Evolutionary conservation across 2,888 invertebrate genomes (phyloP).

Genomic region (Eudemis profundana): DNA sequence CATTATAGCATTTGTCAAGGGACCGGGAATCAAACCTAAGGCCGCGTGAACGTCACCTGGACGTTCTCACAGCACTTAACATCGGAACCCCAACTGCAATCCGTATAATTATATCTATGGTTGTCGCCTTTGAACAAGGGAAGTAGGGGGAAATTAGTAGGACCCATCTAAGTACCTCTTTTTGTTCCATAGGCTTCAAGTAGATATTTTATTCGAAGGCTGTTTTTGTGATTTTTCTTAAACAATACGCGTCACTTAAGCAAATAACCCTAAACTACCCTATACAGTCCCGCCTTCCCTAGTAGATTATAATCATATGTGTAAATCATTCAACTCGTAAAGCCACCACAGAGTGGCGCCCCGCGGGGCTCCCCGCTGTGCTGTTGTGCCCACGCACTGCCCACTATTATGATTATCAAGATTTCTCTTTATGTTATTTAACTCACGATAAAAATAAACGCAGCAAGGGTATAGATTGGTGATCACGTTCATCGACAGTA

Average conservation of each 20-base stretch:
- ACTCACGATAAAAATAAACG: too few relatives aligned
- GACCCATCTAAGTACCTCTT: too few relatives aligned
- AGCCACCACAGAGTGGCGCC: constrained; percentile 44
- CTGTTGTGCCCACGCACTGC: constrained; percentile 53
- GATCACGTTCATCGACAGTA: too few relatives aligned
- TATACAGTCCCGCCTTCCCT: constrained; percentile 18
- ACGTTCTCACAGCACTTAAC: constrained; percentile 60
- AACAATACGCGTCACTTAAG: too few relatives aligned
- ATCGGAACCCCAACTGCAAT: constrained; percentile 39
- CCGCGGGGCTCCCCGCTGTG: constrained; percentile 57
- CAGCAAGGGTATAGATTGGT: too few relatives aligned
- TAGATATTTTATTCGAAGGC: too few relatives aligned
- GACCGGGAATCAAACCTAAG: constrained; percentile 26
- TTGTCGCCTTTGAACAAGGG: constrained; percentile 8
- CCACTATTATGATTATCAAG: constrained; percentile 19
- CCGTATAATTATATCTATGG: constrained; percentile 19
- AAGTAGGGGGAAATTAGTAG: neutral
- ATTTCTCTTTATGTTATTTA: too few relatives aligned
- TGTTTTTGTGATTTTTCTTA: neutral
- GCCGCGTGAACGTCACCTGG: constrained; percentile 53
- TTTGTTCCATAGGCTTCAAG: too few relatives aligned
- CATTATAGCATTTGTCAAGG: constrained; percentile 29
- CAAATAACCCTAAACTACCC: neutral
- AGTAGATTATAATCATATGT: constrained; percentile 25
- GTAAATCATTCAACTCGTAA: constrained; percentile 27